These are phyloP conservation scores for Sebastes steindachneri DNA, from an alignment of 2,797 vertebrate genomes.

Conservation along the genomic window DNA sequence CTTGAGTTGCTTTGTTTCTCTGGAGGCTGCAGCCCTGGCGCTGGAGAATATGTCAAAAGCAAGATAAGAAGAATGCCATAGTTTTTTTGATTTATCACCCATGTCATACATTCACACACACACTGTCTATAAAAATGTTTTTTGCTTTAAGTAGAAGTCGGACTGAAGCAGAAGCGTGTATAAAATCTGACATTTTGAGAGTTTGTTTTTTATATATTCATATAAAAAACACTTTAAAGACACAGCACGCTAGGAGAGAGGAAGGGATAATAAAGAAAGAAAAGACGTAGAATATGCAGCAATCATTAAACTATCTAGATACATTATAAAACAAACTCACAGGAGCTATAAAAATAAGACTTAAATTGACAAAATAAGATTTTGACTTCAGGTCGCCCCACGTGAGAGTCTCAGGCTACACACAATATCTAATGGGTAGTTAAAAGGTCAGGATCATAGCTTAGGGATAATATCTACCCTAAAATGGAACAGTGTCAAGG, in stretches of 20 bases:
- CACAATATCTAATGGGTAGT: conserved; percentile 4
- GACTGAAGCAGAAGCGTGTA: conserved; percentile 2
- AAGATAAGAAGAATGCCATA: conserved; percentile 51
- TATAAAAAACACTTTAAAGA: conserved; percentile 10
- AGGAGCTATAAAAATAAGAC: conserved; percentile 6
- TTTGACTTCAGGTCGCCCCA: neutral
- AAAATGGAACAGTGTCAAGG: conserved; percentile 12
- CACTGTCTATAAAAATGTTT: conserved; percentile 25
- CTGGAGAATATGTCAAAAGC: conserved; percentile 51
- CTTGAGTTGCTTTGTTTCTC: conserved; percentile 55
- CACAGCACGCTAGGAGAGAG: neutral
- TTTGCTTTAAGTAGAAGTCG: conserved; percentile 13
- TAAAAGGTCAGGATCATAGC: conserved; percentile 23
- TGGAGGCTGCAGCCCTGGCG: conserved; percentile 30
- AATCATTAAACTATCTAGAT: neutral
- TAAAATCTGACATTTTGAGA: conserved; percentile 36
- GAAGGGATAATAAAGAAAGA: neutral
- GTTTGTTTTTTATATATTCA: neutral
- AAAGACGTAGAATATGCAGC: conserved; percentile 1
- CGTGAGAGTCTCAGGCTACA: neutral
- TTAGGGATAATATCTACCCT: conserved; percentile 19
- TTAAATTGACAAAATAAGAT: conserved; percentile 11
- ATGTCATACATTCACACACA: conserved; percentile 45
- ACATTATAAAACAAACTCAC: neutral
- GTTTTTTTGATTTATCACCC: conserved; percentile 57